These are phyloP conservation scores for Leptoclinus maculatus DNA, from an alignment of 2,797 vertebrate species.

Conservation along the genomic window DNA sequence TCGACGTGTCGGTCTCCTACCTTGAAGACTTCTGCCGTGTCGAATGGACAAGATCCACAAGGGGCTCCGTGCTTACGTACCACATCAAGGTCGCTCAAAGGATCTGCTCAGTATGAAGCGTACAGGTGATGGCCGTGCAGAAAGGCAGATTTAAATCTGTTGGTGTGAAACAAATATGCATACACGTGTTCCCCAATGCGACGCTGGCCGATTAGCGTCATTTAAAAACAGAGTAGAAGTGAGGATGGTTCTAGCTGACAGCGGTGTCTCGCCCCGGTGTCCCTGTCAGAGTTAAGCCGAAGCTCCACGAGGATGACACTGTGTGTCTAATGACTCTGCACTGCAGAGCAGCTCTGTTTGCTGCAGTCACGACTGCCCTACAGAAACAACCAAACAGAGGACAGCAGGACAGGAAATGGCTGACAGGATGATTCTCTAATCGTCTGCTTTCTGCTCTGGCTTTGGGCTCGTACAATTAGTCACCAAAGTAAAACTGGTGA, in stretches of 20 bases:
- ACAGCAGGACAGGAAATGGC: slow-evolving; percentile 52
- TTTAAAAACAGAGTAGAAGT: not conserved
- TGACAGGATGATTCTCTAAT: slow-evolving; percentile 59
- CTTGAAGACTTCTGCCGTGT: too few species aligned
- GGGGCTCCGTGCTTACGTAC: too few species aligned
- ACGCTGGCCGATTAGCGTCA: not conserved
- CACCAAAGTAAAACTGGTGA: not conserved
- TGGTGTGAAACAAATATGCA: too few species aligned
- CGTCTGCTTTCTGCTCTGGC: slow-evolving; percentile 33
- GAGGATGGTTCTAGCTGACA: not conserved
- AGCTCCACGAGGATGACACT: slow-evolving; percentile 41
- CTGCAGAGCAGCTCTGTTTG: slow-evolving; percentile 69
- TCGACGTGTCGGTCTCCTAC: too few species aligned
- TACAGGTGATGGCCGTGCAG: too few species aligned
- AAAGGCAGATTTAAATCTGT: too few species aligned
- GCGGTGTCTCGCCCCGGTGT: slow-evolving; percentile 12
- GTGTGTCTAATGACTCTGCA: slow-evolving; percentile 52
- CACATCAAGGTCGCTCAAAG: not conserved
- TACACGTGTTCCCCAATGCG: not conserved
- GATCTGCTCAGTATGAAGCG: too few species aligned
- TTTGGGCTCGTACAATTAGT: slow-evolving; percentile 32
- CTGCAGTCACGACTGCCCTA: slow-evolving; percentile 78
- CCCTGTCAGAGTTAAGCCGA: slow-evolving; percentile 39
- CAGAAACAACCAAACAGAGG: slow-evolving; percentile 64
- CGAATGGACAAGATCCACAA: too few species aligned